Conservation (phyloP, 2,797 vertebrate species). For the Sebastes vulpes region DNA sequence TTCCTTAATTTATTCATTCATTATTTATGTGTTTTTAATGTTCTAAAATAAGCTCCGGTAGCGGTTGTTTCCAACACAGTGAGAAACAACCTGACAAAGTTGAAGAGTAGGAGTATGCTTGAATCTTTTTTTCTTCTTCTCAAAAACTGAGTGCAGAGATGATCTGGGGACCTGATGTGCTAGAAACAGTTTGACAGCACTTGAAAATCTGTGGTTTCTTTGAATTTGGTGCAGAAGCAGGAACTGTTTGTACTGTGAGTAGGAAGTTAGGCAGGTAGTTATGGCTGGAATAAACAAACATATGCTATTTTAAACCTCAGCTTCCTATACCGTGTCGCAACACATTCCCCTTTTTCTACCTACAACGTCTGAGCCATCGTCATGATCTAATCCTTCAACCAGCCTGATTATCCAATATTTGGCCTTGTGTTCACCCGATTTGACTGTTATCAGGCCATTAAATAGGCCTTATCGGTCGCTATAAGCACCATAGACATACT, state of each 20-base stretch:
- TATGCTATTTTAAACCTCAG: slow-evolving; percentile 26
- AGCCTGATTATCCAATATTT: background rate
- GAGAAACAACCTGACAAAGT: slow-evolving; percentile 8
- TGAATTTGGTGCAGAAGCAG: background rate
- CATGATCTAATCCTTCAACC: background rate
- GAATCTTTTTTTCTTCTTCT: background rate
- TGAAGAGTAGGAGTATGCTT: background rate
- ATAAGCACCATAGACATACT: too few relatives aligned
- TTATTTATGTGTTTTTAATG: slow-evolving; percentile 20
- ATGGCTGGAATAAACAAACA: slow-evolving; percentile 37
- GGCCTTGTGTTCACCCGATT: background rate
- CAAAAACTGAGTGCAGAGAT: background rate
- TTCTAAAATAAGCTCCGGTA: background rate
- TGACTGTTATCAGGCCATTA: too few relatives aligned
- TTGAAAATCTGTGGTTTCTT: slow-evolving; percentile 12
- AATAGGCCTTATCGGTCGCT: too few relatives aligned
- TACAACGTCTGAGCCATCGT: background rate
- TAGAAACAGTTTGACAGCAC: slow-evolving; percentile 39
- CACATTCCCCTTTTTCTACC: background rate
- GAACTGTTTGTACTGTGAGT: slow-evolving; percentile 1
- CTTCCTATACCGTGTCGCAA: background rate
- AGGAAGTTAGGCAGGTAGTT: slow-evolving; percentile 20
- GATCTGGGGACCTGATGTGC: slow-evolving; percentile 40
- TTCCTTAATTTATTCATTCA: background rate
- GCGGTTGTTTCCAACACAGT: background rate